Percentiles rank a stretch among this genome's conserved stretches.
Evolutionary conservation across 2,113 vertebrate genomes (phyloP).

Genomic region (Eretmochelys imbricata): DNA sequence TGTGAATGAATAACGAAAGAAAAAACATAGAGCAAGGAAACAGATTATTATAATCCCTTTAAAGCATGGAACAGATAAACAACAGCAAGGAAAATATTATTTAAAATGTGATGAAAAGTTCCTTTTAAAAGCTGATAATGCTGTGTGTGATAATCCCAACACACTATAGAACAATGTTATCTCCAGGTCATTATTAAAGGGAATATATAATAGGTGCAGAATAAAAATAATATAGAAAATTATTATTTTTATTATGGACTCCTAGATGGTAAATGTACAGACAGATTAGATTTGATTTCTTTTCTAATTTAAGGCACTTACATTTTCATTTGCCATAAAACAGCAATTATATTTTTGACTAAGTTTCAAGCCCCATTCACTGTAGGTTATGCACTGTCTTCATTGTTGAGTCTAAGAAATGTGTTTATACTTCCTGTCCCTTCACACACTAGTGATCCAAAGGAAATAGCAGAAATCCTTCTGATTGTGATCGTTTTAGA

Average conservation of each 20-base stretch:
- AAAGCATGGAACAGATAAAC: not conserved
- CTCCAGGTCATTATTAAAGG: not conserved
- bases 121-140: not conserved
- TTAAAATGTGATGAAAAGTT: not conserved
- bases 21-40: not conserved
- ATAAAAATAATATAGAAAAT: not conserved
- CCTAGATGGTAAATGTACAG: not conserved
- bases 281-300: not conserved
- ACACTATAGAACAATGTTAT: not conserved
- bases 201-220: not conserved
- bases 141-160: not conserved
- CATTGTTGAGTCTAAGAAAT: not conserved
- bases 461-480: not conserved
- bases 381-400: not conserved
- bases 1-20: rapidly evolving
- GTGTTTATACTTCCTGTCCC: not conserved
- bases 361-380: not conserved
- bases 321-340: not conserved
- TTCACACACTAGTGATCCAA: not conserved
- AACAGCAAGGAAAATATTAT: not conserved
- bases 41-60: not conserved
- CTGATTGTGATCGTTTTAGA: rapidly evolving
- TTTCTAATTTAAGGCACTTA: not conserved
- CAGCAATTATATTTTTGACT: not conserved
- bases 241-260: not conserved